Percentiles rank a stretch among this genome's conserved stretches.
These are phyloP conservation scores for Oreortyx pictus DNA, from an alignment of 2,797 vertebrate genomes.

Conservation along the genomic window DNA sequence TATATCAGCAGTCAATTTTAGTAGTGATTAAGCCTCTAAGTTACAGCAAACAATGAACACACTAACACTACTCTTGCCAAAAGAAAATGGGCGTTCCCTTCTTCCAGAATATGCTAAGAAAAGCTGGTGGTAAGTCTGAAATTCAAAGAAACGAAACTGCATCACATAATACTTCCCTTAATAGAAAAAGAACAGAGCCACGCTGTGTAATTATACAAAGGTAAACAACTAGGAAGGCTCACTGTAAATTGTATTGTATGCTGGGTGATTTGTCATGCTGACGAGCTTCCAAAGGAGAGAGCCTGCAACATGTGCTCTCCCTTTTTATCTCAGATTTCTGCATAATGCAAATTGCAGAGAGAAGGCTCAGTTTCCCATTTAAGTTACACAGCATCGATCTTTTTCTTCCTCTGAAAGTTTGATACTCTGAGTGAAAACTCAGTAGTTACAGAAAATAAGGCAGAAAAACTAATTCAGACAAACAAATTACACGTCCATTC, in stretches of 20 bases:
- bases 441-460: background rate
- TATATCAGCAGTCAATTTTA: background rate
- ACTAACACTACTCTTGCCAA: background rate
- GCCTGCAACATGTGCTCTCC: background rate
- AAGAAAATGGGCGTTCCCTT: background rate
- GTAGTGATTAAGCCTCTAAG: background rate
- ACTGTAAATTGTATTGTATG: background rate
- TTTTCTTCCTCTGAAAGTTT: background rate
- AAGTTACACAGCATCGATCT: fast-evolving
- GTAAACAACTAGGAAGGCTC: constrained; percentile 5
- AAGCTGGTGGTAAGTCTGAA: background rate
- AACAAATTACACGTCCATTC: background rate
- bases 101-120: background rate
- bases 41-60: background rate
- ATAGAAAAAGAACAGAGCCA: background rate
- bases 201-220: background rate
- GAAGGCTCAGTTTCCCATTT: background rate
- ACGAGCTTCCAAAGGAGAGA: background rate
- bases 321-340: background rate
- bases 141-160: background rate
- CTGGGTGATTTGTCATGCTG: background rate
- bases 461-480: background rate
- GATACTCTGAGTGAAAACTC: background rate
- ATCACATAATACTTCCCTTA: background rate
- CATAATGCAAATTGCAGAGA: background rate